Conservation (phyloP, 2,113 vertebrate genomes). For the Corapipo altera region DNA sequence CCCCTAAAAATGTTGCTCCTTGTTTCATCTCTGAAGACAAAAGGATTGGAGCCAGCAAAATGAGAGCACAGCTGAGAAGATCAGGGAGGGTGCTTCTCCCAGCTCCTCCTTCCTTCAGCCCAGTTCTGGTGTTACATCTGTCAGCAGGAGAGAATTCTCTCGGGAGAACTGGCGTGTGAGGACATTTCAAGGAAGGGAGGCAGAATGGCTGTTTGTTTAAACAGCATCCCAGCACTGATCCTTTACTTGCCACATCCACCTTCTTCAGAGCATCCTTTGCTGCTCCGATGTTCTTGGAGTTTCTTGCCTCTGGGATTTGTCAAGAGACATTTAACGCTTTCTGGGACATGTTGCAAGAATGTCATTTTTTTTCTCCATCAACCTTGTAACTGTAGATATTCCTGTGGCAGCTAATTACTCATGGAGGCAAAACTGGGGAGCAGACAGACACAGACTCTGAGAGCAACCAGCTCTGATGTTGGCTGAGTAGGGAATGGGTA, state of each 20-base stretch:
- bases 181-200: not conserved
- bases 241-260: not conserved
- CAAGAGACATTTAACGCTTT: not conserved
- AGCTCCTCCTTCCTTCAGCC: not conserved
- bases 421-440: rapidly evolving
- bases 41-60: not conserved
- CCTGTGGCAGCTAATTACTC: constrained; percentile 33
- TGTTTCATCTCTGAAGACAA: not conserved
- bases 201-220: not conserved
- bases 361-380: not conserved
- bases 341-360: not conserved
- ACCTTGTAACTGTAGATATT: constrained; percentile 20
- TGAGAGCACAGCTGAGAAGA: not conserved
- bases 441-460: not conserved
- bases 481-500: not conserved
- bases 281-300: not conserved
- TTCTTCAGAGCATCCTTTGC: not conserved
- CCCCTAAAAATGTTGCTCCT: not conserved
- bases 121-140: not conserved
- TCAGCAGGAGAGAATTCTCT: not conserved
- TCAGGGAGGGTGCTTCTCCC: not conserved
- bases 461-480: not conserved
- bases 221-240: not conserved
- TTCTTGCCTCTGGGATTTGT: not conserved
- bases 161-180: not conserved